phyloP scores from a whole-genome alignment of 2,888 invertebrate genomes.

The Ellobium chinense region DNA sequence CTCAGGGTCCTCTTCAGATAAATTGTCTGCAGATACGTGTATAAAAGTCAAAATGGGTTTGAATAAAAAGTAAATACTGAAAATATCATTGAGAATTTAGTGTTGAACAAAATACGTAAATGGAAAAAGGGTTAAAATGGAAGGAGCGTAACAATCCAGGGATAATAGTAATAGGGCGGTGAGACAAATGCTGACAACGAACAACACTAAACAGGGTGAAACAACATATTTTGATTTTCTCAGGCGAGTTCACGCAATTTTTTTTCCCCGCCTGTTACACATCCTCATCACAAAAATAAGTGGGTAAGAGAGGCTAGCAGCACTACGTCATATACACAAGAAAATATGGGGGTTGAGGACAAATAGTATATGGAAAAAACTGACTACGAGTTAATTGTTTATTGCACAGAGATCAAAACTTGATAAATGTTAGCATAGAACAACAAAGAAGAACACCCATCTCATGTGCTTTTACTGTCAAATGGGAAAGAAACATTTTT shows the following conservation, averaged over 20 bases:
- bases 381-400: conserved; percentile 41
- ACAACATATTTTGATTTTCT: background rate
- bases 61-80: conserved; percentile 29
- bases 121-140: background rate
- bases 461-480: background rate
- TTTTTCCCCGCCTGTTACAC: no score
- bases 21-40: conserved; percentile 8
- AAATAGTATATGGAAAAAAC: conserved; percentile 15
- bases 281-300: no score
- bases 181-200: background rate
- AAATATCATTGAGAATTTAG: background rate
- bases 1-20: background rate
- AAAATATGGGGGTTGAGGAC: no score
- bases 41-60: background rate
- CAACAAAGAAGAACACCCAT: background rate
- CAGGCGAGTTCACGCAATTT: background rate
- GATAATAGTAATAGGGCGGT: background rate
- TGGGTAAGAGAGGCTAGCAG: background rate
- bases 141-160: background rate
- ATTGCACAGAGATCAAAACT: conserved; percentile 46
- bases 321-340: background rate
- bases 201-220: background rate
- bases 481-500: no score
- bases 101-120: background rate
- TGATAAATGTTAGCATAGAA: conserved; percentile 34